Evolutionary conservation across 1,140 invertebrate species (phyloP).

Genomic region (Sycobia sp.): DNA sequence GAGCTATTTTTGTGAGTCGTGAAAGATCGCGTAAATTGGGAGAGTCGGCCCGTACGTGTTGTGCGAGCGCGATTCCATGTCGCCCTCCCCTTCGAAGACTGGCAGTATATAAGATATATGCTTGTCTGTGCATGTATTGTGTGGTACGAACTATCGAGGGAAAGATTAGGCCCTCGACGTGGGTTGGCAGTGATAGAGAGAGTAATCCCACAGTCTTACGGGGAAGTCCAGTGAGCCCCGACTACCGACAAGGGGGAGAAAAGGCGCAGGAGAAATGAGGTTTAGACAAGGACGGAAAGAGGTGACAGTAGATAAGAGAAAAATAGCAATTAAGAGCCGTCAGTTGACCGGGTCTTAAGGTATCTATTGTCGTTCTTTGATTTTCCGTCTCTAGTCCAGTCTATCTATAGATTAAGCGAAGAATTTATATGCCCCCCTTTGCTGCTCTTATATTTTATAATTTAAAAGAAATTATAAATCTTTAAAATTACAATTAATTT

Average conservation of each 20-base stretch:
- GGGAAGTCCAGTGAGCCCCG: conserved; percentile 12
- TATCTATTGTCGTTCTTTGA: conserved; percentile 22
- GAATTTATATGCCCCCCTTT: too few species aligned
- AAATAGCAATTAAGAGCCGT: conserved; percentile 56
- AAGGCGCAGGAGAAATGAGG: neutral
- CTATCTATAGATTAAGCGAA: too few species aligned
- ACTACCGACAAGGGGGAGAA: neutral
- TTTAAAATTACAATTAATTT: too few species aligned
- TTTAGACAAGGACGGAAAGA: conserved; percentile 36
- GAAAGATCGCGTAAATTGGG: conserved; percentile 36
- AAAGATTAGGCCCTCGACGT: conserved; percentile 54
- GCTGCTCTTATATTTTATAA: too few species aligned
- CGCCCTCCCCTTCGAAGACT: neutral
- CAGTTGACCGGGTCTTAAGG: conserved; percentile 41
- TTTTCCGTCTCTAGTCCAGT: neutral
- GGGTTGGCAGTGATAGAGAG: conserved; percentile 54
- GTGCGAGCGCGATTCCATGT: conserved; percentile 30
- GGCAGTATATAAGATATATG: too few species aligned
- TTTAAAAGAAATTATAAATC: too few species aligned
- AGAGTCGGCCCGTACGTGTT: conserved; percentile 30
- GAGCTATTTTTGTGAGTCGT: conserved; percentile 30
- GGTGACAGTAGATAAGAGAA: conserved; percentile 59
- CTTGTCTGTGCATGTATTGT: conserved; percentile 20
- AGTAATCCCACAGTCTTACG: conserved; percentile 55
- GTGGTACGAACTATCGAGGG: conserved; percentile 40